A percentile compares a stretch with the other conserved stretches of the same genome.
These are phyloP conservation scores for Heliconius sara DNA, from an alignment of 2,888 invertebrate species.

Conservation along the genomic window DNA sequence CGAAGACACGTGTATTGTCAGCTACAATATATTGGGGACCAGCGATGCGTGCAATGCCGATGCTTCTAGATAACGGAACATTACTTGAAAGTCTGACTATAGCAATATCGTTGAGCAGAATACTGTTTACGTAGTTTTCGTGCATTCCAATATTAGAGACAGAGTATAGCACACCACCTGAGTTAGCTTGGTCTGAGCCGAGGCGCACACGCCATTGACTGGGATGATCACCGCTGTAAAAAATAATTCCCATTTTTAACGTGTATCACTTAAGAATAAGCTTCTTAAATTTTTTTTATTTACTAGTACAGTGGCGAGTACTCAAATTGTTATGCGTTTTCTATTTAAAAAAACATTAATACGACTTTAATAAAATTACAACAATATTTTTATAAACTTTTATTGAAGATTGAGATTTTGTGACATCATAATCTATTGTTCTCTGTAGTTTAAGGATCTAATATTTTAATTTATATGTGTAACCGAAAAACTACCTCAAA, in stretches of 20 bases:
- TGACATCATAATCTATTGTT: no score
- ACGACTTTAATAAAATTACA: no score
- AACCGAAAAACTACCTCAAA: background rate
- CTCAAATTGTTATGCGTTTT: no score
- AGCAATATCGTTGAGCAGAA: constrained; percentile 52
- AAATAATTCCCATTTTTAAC: background rate
- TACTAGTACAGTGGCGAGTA: no score
- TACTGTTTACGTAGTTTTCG: constrained; percentile 39
- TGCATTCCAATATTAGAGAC: constrained; percentile 48
- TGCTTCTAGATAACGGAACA: constrained; percentile 36
- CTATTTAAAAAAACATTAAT: no score
- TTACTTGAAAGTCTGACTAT: constrained; percentile 49
- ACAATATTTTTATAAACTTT: no score
- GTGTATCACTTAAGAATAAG: background rate
- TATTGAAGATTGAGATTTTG: no score
- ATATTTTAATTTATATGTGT: no score
- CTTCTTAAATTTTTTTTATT: no score
- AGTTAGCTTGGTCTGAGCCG: constrained; percentile 46
- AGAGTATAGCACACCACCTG: constrained; percentile 48
- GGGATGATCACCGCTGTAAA: constrained; percentile 55
- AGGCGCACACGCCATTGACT: constrained; percentile 58
- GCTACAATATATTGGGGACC: constrained; percentile 51
- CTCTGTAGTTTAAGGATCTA: no score
- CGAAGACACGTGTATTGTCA: constrained; percentile 50
- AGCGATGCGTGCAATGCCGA: constrained; percentile 56